Percentiles rank a stretch among this genome's conserved stretches.
phyloP scores from a whole-genome alignment of 2,888 invertebrate genomes.

The Embidobia sp. region DNA sequence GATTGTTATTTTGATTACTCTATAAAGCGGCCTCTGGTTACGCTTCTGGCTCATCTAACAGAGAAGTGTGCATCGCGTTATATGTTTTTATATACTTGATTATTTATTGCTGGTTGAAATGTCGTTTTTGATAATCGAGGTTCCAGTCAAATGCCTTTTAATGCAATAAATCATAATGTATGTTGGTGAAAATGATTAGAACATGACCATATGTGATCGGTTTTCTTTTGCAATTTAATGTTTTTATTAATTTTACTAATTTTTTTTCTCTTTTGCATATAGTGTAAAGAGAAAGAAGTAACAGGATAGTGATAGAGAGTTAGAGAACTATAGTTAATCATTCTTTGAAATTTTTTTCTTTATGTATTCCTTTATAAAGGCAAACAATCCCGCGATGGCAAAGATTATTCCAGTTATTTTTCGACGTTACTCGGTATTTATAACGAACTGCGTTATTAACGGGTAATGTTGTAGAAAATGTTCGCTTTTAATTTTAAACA shows the following conservation, averaged over 20 bases:
- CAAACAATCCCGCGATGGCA: conserved; percentile 30
- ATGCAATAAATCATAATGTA: conserved; percentile 31
- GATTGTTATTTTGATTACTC: neutral
- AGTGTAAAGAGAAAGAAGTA: conserved; percentile 8
- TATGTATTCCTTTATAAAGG: conserved; percentile 20
- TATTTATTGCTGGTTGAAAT: conserved; percentile 42
- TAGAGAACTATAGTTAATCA: conserved; percentile 28
- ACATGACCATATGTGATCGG: conserved; percentile 5
- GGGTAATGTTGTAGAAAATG: neutral
- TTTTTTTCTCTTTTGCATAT: conserved; percentile 13
- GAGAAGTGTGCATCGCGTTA: conserved; percentile 33
- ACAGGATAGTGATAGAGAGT: conserved; percentile 9
- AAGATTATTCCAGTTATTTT: conserved; percentile 42
- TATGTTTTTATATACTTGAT: conserved; percentile 48
- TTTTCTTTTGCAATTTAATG: conserved; percentile 3
- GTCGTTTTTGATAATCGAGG: conserved; percentile 56
- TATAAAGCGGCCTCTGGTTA: conserved; percentile 56
- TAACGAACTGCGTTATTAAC: conserved; percentile 7
- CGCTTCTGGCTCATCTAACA: conserved; percentile 44
- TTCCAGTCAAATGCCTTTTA: conserved; percentile 49
- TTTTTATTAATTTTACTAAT: conserved; percentile 20
- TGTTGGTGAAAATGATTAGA: conserved; percentile 21
- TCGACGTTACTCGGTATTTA: conserved; percentile 6
- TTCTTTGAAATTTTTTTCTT: conserved; percentile 28
- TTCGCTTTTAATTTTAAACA: neutral